These are phyloP conservation scores for Caenorhabditis plicata DNA, from an alignment of 2,888 invertebrate species.

Conservation along the genomic window DNA sequence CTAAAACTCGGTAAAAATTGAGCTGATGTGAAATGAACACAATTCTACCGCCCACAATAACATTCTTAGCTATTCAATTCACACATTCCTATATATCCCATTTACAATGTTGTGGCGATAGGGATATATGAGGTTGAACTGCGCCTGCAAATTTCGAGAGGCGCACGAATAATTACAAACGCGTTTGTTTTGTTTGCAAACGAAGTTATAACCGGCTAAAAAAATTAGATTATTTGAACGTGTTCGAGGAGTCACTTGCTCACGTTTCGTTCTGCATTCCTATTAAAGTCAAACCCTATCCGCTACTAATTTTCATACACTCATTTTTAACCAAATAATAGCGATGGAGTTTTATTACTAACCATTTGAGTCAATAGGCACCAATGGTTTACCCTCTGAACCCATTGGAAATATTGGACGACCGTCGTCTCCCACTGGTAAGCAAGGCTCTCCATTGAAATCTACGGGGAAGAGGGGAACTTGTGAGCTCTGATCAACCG, in stretches of 20 bases:
- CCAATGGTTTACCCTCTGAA: constrained; percentile 12
- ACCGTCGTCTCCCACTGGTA: constrained; percentile 20
- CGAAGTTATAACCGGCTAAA: constrained; percentile 2
- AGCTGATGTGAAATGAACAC: background rate
- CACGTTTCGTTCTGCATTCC: no score
- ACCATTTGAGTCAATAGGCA: constrained; percentile 21
- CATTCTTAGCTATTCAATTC: background rate
- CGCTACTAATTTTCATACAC: background rate
- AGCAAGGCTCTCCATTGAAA: constrained; percentile 15
- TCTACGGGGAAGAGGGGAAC: constrained; percentile 25
- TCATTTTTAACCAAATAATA: background rate
- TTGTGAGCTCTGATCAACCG: constrained; percentile 5
- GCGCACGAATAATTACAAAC: no score
- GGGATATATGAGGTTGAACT: no score
- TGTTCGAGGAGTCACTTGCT: no score
- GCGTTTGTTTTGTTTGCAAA: no score
- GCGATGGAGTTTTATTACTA: no score
- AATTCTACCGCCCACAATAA: constrained; percentile 10
- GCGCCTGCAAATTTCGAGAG: no score
- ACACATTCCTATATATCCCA: no score
- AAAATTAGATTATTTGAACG: no score
- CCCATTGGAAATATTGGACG: constrained; percentile 17
- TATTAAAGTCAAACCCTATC: no score
- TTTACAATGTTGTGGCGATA: no score
- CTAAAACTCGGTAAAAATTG: no score